phyloP scores from a whole-genome alignment of 2,113 vertebrate genomes.

The Ptilorrhoa leucosticta region DNA sequence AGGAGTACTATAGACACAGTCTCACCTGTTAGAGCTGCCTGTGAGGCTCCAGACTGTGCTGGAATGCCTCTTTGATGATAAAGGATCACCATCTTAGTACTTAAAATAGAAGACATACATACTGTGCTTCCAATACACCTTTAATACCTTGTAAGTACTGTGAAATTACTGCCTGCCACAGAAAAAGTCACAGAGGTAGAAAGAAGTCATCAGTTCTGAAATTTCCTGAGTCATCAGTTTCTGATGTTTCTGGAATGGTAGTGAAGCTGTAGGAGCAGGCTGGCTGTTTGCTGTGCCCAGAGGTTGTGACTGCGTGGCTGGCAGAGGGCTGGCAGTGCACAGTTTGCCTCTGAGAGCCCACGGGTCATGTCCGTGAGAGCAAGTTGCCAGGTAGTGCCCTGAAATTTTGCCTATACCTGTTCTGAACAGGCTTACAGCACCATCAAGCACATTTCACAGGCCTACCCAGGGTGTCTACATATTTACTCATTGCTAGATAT shows the following conservation, averaged over 20 bases:
- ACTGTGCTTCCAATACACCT: background rate
- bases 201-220: background rate
- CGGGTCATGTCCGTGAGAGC: rapidly evolving
- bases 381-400: background rate
- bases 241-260: background rate
- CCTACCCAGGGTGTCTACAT: background rate
- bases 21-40: background rate
- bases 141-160: background rate
- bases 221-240: background rate
- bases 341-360: background rate
- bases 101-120: background rate
- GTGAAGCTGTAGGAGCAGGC: background rate
- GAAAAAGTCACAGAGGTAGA: background rate
- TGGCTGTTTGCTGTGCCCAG: background rate
- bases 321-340: background rate
- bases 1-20: background rate
- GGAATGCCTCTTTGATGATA: background rate
- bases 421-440: background rate
- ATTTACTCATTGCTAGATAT: background rate
- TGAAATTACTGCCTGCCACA: background rate
- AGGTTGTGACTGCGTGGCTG: rapidly evolving
- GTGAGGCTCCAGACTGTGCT: background rate
- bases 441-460: background rate
- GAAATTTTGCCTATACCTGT: background rate
- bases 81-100: background rate